Base-by-base conservation (phyloP, 2,797 vertebrate genomes). In the Helicolenus hilgendorfi region DNA sequence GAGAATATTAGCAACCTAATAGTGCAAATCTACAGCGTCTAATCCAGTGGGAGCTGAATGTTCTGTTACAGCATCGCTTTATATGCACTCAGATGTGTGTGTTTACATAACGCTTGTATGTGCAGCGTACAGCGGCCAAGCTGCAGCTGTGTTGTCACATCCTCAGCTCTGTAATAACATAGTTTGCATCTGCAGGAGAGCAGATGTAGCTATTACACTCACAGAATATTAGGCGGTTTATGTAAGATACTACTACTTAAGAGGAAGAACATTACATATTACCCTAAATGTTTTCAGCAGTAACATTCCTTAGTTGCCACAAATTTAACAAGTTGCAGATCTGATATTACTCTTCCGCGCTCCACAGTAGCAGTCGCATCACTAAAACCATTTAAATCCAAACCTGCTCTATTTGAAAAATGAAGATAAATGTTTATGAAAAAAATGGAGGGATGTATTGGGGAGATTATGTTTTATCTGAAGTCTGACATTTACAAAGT, bases 81-180 rank as follows among this genome's bases (percentile, higher is more conserved):
- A 60, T 31, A 31, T 70, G 18, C 11, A 13, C 20, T 33, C 11
- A 63, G 15, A 45, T 70, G 20, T 45, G 26, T 45, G 27, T 31
- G 10, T 75, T 76, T 49, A 53, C 22, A 18, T 60, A 5, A 49
- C n/a, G 10, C 41, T 41, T 70, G 14, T 41, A 36, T 62, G 35
- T 72, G 60, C n/a, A 65, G 36, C 7, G 1, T 62, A 24, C 24
- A 69, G 45, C 10, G 0, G 63, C 45, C 15, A 15, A 62, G 27
- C 58, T 68, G 41, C 72, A 64, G 71, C 73, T 79, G 64, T 69
- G 29, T 20, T 81, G 35, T 68, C 35, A 67, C 38, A 15, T 7
- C 11, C 27, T 82, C 71, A 58, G 45, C 65, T 77, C 74, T 62
- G n/a, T 71, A 64, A 84, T 71, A 60, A 73, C 62, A 84, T 41